Base-by-base conservation (phyloP, 2,888 invertebrate genomes). In the Pheosia tremula region DNA sequence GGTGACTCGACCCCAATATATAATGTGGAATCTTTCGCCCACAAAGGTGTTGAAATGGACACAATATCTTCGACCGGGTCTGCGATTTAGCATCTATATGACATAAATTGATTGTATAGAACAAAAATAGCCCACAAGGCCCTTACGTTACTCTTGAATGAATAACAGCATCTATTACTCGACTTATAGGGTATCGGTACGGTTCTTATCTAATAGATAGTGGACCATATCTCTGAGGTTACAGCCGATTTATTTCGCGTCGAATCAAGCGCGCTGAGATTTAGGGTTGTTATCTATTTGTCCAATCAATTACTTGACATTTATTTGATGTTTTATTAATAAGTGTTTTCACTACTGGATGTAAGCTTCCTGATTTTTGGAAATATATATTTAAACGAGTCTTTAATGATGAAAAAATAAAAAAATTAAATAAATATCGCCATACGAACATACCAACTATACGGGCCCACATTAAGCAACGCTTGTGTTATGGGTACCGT, bases 211-310 rank as follows among this genome's bases (percentile, higher is more conserved):
- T 9, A 24, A 49, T 49, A 4, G 49, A 50, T 11, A 38, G 38
- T n/a, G 24, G 54, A 38, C 36, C 8, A 52, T 52, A 54, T 54
- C 54, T 54, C 38, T 38, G 38, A 2, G n/a, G 54, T 37, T 3
- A 10, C 38, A 38, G 54, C 38, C 54, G 54, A 54, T 54, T 54
- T 54, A 38, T 54, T 38, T 54, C 38, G 8, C 11, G 54, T 37
- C n/a, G 4, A 53, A 53, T 53, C 37, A 36, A 36, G 53, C 36
- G 53, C 13, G 37, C 38, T 5, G 0, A 6, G n/a, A 54, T 38
- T 54, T 54, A 11, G 38, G 10, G 5, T 4, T 4, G 10, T 11
- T 38, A n/a, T 47, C 47, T 47, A 43, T 24, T 24, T 41, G 41
- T 8, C 8, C 8, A 41, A 41, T 41, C 41, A 41, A 47, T 47